phyloP scores from a whole-genome alignment of 1,140 invertebrate genomes.

The Venturia canescens region DNA sequence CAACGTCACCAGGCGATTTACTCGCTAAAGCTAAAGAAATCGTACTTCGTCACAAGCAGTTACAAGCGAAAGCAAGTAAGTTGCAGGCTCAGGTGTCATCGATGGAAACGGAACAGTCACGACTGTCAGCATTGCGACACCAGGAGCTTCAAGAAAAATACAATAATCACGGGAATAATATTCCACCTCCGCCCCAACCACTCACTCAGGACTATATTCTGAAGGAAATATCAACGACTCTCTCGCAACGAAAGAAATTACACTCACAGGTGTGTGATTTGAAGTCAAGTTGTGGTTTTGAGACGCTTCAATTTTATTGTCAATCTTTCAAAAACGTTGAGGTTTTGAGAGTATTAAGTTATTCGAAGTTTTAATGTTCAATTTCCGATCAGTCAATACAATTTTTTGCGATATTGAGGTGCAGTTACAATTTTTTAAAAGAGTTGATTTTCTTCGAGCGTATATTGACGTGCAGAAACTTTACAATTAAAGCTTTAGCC shows the following conservation, averaged over 20 bases:
- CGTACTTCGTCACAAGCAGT: constrained; percentile 91
- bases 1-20: constrained; percentile 89
- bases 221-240: constrained; percentile 89
- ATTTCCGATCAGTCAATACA: too few species aligned
- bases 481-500: too few species aligned
- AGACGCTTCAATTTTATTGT: background rate
- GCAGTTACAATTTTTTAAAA: too few species aligned
- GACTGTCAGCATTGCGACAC: constrained; percentile 82
- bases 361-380: too few species aligned
- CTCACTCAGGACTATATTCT: constrained; percentile 87
- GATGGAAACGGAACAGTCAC: constrained; percentile 84
- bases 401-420: too few species aligned
- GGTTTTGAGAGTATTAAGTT: too few species aligned
- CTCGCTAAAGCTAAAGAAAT: constrained; percentile 95
- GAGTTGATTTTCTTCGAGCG: too few species aligned
- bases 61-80: constrained; percentile 90
- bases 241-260: constrained; percentile 88
- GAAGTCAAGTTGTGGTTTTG: background rate
- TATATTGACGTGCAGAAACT: too few species aligned
- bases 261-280: constrained; percentile 80
- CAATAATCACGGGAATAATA: constrained; percentile 76
- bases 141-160: constrained; percentile 84
- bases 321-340: background rate
- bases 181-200: constrained; percentile 79
- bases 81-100: constrained; percentile 87